These are phyloP conservation scores for Dicycla oo DNA, from an alignment of 2,888 invertebrate species.

Conservation along the genomic window DNA sequence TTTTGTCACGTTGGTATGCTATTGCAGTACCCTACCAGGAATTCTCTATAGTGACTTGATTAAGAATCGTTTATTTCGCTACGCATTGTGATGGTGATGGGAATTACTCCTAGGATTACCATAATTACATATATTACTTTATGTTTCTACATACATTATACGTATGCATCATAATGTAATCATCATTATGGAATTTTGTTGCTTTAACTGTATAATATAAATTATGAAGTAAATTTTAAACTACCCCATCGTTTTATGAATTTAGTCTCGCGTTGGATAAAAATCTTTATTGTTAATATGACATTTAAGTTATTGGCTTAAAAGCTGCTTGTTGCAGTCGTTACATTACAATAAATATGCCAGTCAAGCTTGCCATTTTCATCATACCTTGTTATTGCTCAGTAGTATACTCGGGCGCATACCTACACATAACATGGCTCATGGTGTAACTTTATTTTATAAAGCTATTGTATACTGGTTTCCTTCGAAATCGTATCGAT, in stretches of 20 bases:
- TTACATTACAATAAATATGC: background rate
- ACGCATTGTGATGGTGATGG: constrained; percentile 38
- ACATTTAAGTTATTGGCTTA: background rate
- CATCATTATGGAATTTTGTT: background rate
- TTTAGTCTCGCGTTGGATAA: background rate
- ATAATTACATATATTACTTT: constrained; percentile 34
- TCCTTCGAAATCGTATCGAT: too few species aligned
- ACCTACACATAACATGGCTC: background rate
- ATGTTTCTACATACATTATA: constrained; percentile 22
- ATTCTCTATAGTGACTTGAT: constrained; percentile 44
- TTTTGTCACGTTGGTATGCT: constrained; percentile 34
- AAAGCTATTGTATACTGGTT: background rate
- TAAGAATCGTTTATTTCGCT: constrained; percentile 35
- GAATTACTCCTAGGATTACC: constrained; percentile 36
- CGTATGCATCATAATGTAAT: constrained; percentile 9
- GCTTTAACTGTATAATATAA: background rate
- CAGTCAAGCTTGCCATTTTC: background rate
- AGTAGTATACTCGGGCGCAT: too few species aligned
- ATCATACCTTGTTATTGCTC: too few species aligned
- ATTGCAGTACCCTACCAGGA: constrained; percentile 31
- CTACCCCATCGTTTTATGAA: background rate
- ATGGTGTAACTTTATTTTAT: background rate
- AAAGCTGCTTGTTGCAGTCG: background rate
- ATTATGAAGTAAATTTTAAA: background rate
- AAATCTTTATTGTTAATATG: background rate